Evolutionary conservation across 2,113 vertebrate genomes (phyloP).

Genomic region (Columbina picui): DNA sequence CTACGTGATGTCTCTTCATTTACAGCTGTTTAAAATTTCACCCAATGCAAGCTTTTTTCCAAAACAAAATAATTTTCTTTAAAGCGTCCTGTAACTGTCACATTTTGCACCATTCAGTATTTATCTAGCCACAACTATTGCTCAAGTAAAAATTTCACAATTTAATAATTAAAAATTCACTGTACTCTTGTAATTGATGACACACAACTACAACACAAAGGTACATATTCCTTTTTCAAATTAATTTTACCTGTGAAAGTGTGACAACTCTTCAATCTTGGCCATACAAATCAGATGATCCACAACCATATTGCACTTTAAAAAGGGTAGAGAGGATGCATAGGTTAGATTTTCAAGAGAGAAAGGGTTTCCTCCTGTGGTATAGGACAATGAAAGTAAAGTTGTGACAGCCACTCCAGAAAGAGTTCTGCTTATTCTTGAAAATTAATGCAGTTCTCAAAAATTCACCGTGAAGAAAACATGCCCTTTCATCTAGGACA

Average conservation of each 20-base stretch:
- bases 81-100: not conserved
- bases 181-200: not conserved
- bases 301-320: not conserved
- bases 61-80: not conserved
- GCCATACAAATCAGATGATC: accelerated
- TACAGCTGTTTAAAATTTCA: not conserved
- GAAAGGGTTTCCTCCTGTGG: not conserved
- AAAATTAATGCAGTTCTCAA: not conserved
- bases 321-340: not conserved
- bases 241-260: not conserved
- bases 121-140: not conserved
- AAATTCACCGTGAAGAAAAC: not conserved
- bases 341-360: not conserved
- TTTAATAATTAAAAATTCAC: not conserved
- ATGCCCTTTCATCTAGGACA: not conserved
- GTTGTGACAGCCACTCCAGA: not conserved
- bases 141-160: not conserved
- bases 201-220: not conserved
- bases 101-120: not conserved
- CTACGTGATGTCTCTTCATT: not conserved
- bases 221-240: not conserved
- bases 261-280: not conserved
- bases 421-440: not conserved
- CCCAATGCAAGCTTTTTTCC: not conserved
- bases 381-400: not conserved